Evolutionary conservation across 1,140 invertebrate species (phyloP), one percentile per base, ranked within the genome.

Genomic region (Capitella teleta): DNA sequence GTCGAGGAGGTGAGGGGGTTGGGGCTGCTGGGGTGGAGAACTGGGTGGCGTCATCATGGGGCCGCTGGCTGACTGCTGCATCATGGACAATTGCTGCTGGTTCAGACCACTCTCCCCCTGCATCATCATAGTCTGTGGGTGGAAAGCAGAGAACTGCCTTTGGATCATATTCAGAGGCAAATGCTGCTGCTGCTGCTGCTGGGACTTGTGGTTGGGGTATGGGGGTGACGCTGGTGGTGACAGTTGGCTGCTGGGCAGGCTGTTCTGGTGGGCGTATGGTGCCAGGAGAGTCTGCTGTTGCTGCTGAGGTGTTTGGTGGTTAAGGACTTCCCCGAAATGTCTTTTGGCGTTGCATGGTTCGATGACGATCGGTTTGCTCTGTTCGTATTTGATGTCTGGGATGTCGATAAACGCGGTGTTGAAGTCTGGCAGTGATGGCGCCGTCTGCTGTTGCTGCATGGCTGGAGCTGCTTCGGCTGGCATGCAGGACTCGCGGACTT

Each of bases 211-310:
- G 25, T 57, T 49, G 45, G 53, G 55, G 19, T 64, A 67, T 47
- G 77, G 74, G 14, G 76, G 76, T 40, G 75, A 76, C 16, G 75
- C 74, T 4, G 76, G 75, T 8, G 76, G 76, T 3, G 75, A 76
- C 52, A 78, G 69, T 38, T 48, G 30, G 14, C 23, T 34, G 36
- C 8, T 36, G n/a, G 36, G 3, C 32, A 37, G 47, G 16, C 24
- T 16, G 23, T 48, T 24, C 16, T 48, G 34, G 21, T 36, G 30
- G 12, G 28, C 37, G 14, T 10, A 14, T 10, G 21, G 30, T 23
- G 30, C n/a, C 51, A 25, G 21, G 56, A 58, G 58, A 12, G 49
- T 47, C 26, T 37, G 53, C 52, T 59, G 55, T 47, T 43, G 41
- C 19, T 44, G 42, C 8, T 26, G 42, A 0, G 24, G 42, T 1